Evolutionary conservation across 2,113 vertebrate genomes (phyloP).

Genomic region (Mustela nigripes): DNA sequence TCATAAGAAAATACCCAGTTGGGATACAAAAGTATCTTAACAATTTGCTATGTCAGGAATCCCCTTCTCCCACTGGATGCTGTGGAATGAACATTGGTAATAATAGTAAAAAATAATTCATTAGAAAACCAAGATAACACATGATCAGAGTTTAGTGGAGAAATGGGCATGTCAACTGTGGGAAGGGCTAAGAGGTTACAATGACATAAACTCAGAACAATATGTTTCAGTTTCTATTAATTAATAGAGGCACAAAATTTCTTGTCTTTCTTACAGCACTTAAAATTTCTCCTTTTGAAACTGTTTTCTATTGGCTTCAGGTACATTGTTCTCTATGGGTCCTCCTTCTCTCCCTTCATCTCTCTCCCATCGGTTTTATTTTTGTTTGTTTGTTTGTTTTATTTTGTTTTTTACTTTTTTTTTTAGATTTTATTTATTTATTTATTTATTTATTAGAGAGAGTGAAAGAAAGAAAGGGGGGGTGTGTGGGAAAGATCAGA

Average conservation of each 20-base stretch:
- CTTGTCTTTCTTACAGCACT: background rate
- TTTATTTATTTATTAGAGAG: no score
- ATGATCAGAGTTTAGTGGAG: background rate
- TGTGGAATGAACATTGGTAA: background rate
- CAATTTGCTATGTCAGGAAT: background rate
- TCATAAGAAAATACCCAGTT: background rate
- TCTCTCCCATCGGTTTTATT: background rate
- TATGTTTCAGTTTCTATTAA: background rate
- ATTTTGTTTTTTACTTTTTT: no score
- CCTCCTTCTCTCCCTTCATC: background rate
- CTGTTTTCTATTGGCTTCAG: background rate
- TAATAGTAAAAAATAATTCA: background rate
- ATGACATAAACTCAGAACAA: background rate
- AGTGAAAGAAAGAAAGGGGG: no score
- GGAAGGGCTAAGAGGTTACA: background rate
- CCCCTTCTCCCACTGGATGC: background rate
- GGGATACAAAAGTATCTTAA: background rate
- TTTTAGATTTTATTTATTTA: background rate
- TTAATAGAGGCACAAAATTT: background rate
- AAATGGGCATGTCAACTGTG: background rate
- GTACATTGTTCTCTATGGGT: background rate
- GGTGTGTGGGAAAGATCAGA: background rate
- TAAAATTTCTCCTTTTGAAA: background rate
- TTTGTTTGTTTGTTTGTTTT: no score
- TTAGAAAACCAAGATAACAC: background rate